These are phyloP conservation scores for Darevskia mixta DNA, from an alignment of 2,797 vertebrate species.

Conservation along the genomic window DNA sequence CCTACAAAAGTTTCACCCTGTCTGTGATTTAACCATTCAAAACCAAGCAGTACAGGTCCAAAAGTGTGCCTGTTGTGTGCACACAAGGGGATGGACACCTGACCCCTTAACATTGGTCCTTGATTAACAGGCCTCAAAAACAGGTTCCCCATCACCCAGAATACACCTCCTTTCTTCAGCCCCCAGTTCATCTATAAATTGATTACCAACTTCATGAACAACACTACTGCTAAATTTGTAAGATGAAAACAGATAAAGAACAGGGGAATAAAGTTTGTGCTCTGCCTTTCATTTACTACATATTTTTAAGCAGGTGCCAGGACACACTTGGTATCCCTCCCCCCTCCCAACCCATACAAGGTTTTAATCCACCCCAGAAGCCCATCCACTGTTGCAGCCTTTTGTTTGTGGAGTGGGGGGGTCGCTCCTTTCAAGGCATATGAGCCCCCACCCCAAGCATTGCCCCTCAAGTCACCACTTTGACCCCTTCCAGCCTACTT, in stretches of 20 bases:
- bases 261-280: not conserved
- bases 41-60: not conserved
- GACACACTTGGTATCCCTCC: not conserved
- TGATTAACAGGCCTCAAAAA: not conserved
- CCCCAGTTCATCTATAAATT: not conserved
- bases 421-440: too few relatives aligned
- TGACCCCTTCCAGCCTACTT: not conserved
- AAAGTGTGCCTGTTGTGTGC: not conserved
- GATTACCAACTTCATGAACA: not conserved
- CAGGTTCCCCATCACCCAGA: not conserved
- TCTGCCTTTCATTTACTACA: not conserved
- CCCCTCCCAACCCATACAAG: not conserved
- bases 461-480: not conserved
- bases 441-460: not conserved
- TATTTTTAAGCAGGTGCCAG: too few relatives aligned
- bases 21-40: not conserved
- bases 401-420: not conserved
- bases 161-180: not conserved
- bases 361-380: not conserved
- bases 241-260: not conserved
- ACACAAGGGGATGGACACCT: too few relatives aligned
- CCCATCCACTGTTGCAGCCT: too few relatives aligned
- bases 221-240: not conserved
- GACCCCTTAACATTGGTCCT: not conserved
- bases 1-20: constrained; percentile 47